Percentiles rank a stretch among this genome's conserved stretches.
These are phyloP conservation scores for Antheraea mylitta DNA, from an alignment of 1,140 invertebrate genomes.

Conservation along the genomic window DNA sequence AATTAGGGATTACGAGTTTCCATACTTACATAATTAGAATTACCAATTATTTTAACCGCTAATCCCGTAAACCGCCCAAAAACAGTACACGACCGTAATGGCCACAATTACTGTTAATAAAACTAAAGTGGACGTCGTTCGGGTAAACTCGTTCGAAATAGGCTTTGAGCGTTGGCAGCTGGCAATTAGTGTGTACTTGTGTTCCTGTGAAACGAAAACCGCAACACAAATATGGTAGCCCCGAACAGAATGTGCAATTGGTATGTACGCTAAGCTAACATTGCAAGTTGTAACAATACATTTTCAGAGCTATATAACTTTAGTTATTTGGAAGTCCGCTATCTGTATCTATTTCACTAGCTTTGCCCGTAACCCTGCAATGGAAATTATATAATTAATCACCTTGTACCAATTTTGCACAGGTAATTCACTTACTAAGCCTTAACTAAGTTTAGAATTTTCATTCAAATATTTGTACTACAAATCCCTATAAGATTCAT, in stretches of 20 bases:
- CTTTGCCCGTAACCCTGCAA: no score
- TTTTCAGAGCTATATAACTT: no score
- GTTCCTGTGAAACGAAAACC: constrained; percentile 11
- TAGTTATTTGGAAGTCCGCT: no score
- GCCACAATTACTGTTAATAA: constrained; percentile 6
- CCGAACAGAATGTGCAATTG: constrained; percentile 7
- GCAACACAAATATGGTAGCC: constrained; percentile 10
- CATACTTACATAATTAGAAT: not conserved
- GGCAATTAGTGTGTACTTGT: constrained; percentile 8
- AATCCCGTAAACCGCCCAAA: not conserved
- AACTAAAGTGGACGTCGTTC: constrained; percentile 7
- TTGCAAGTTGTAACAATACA: constrained; percentile 8
- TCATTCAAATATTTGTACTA: no score
- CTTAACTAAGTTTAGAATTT: no score
- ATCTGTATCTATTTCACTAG: no score
- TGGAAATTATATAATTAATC: no score
- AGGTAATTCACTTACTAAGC: no score
- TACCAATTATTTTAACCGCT: not conserved
- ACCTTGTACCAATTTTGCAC: no score
- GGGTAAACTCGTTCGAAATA: not conserved
- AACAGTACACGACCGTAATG: constrained; percentile 12
- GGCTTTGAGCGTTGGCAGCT: not conserved
- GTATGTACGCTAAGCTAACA: constrained; percentile 9
- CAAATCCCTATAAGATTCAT: no score
- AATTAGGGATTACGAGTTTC: not conserved